Conservation (phyloP, 1,140 invertebrate genomes). For the Platyscapa corneri region DNA sequence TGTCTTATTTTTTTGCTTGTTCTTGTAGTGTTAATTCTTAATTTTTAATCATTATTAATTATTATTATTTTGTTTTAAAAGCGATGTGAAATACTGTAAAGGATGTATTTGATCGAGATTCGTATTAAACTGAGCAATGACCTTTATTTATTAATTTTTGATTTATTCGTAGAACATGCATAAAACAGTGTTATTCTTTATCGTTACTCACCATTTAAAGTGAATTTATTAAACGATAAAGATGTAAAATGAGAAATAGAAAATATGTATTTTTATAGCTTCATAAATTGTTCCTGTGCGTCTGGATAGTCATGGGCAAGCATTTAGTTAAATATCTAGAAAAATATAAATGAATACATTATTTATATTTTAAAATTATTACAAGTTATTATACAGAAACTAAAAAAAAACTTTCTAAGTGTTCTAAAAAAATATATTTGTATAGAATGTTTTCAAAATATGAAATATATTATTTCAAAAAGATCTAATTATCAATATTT, state of each 20-base stretch:
- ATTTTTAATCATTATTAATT: slow-evolving; percentile 38
- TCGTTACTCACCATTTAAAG: background rate
- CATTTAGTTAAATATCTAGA: background rate
- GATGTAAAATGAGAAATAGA: background rate
- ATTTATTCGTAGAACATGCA: background rate
- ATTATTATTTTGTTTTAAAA: slow-evolving; percentile 39
- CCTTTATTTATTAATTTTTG: background rate
- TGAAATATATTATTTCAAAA: background rate
- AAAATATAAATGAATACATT: background rate
- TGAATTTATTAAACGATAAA: background rate
- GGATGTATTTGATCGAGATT: slow-evolving; percentile 28
- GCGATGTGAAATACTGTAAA: background rate
- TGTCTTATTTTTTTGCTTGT: slow-evolving; percentile 57
- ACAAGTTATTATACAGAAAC: background rate
- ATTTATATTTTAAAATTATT: background rate
- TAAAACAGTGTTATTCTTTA: background rate
- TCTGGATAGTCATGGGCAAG: background rate
- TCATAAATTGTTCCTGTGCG: background rate
- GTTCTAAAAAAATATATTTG: background rate
- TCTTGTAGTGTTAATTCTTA: slow-evolving; percentile 44
- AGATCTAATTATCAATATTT: background rate
- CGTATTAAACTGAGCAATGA: background rate
- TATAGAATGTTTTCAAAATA: background rate
- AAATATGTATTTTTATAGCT: background rate
- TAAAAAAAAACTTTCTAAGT: background rate